Base-by-base conservation (phyloP, 2,797 vertebrate genomes). In the Microctenopoma stevenorrisi region DNA sequence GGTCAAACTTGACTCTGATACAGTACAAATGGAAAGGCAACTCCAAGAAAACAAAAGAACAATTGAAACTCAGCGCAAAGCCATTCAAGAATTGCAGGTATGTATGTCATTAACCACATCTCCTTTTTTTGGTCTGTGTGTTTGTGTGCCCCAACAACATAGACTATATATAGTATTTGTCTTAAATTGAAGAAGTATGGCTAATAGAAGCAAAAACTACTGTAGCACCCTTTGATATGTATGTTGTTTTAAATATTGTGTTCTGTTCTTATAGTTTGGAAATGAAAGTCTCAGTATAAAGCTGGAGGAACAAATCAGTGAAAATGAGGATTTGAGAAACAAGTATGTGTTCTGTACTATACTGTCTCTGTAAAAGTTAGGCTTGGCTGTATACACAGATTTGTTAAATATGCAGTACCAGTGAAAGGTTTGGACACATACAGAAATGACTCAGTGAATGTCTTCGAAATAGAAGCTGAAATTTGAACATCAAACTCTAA, bases 1-100 rank as follows among this genome's bases (percentile, higher is more conserved):
- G 86, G 62, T 94, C 44, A 92, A 79, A 83, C 77, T 93, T 61
- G 95, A 97, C 70, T 91, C 86, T 78, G 96, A 98, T 55, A 76
- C 93, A 30, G 89, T 89, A 50, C 93, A 97, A 86, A 97, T 95
- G 75, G 96, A 98, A 78, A 95, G 87, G 68, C 95, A 88, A 70
- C 87, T 97, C 28, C 94, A 96, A 84, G 96, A 98, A 85, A 96
- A 94, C 40, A 95, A 86, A 84, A 96, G 90, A 89, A 94, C 92
- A 57, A 96, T 96, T 87, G 96, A 98, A 91, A 94, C 90, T 43
- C 96, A 97, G 49, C 95, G 95, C 68, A 98, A 96, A 94, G 92
- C 95, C 71, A 97, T 98, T 93, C 95, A 97, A 57, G 97, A 98
- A 50, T 76, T 98, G 79, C 98, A 99, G 94, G 98, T 94, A 81